Evolutionary conservation across 2,888 invertebrate genomes (phyloP), one percentile per base, ranked within the genome.

Genomic region (Cenopis cana): DNA sequence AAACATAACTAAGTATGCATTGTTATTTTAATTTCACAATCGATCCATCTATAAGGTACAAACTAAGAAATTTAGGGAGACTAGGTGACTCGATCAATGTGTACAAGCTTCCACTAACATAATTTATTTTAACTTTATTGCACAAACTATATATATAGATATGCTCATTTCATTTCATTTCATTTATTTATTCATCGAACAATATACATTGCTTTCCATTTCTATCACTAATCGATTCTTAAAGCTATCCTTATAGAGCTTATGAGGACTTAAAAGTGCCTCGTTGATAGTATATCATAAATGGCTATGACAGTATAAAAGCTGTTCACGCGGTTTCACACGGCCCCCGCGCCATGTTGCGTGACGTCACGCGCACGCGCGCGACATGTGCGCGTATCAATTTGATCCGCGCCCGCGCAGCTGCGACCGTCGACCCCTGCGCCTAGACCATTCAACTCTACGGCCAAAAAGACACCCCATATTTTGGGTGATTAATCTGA

Each of bases 361-460:
- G 82, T 87, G 89, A 85, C 85, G 86, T 80, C 81, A 81, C 69
- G 71, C 82, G 84, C 86, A 80, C 84, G 85, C 72, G 71, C 81
- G 79, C 79, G 81, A 77, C 85, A 85, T 85, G 83, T 85, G 87
- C 78, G 75, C 82, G 81, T 91, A 92, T 92, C 92, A 91, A 90
- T 89, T 91, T 84, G 89, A 91, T 89, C 82, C 87, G 87, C 89
- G 86, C 81, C 85, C 83, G 86, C 87, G 89, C 92, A 92, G 93
- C 92, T 92, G 92, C 90, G 88, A 81, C 76, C 89, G 84, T 81
- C 88, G 89, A 88, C 89, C 91, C 89, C 85, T 78, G 75, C 70
- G 69, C 69, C 73, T 74, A 79, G 78, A 78, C 82, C 78, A 83
- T 82, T 80, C 80, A 82, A 81, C 82, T 80, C 76, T 75, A 81